Evolutionary conservation across 2,797 vertebrate genomes (phyloP).

Genomic region (Pagetopsis macropterus): DNA sequence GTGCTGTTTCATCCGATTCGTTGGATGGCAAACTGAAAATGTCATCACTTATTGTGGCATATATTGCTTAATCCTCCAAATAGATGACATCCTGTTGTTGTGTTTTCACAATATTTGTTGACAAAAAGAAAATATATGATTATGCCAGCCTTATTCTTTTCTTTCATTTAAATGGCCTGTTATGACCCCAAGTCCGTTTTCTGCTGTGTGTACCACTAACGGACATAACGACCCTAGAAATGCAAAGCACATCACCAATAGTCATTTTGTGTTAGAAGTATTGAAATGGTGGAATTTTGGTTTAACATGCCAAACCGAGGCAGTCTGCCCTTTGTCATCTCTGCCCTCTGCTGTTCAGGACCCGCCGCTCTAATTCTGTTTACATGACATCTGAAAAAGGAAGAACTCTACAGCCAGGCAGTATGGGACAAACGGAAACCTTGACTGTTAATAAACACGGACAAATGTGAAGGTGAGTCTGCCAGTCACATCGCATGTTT

Average conservation of each 20-base stretch:
- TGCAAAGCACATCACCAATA: constrained; percentile 30
- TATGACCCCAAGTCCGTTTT: neutral
- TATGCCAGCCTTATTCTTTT: neutral
- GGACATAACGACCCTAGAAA: constrained; percentile 17
- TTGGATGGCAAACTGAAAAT: neutral
- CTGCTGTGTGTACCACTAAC: neutral
- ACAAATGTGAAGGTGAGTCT: constrained; percentile 32
- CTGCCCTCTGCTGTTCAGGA: constrained; percentile 31
- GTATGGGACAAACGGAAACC: constrained; percentile 30
- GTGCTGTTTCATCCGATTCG: neutral
- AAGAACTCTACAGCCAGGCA: constrained; percentile 18
- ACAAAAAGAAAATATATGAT: neutral
- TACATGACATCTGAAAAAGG: constrained; percentile 43
- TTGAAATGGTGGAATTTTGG: constrained; percentile 22
- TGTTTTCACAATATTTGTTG: neutral
- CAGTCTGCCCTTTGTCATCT: constrained; percentile 30
- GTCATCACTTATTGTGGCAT: neutral
- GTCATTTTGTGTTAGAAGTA: constrained; percentile 1
- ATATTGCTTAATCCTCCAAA: neutral
- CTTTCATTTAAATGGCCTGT: neutral
- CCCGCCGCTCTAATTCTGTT: constrained; percentile 40
- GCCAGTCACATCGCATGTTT: constrained; percentile 29
- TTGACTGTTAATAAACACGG: constrained; percentile 43
- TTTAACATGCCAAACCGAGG: constrained; percentile 18
- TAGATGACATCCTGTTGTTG: neutral